phyloP scores from a whole-genome alignment of 2,888 invertebrate species.

The Coelopa pilipes region DNA sequence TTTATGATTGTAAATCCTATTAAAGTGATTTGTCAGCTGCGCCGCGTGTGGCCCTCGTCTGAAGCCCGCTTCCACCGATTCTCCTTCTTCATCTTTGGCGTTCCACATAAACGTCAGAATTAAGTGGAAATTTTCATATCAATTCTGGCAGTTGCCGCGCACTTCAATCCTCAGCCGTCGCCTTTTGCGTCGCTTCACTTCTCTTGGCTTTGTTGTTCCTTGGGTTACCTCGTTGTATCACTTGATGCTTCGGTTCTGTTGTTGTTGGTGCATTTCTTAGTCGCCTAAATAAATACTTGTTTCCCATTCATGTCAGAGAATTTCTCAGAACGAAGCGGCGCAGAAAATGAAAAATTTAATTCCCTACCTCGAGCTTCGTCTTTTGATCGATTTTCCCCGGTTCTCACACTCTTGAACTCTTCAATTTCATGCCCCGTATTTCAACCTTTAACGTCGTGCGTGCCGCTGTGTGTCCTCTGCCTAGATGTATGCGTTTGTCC shows the following conservation, averaged over 20 bases:
- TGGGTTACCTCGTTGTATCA: neutral
- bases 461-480: no score
- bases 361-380: no score
- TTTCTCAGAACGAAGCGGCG: neutral
- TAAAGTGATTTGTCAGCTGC: conserved; percentile 52
- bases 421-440: no score
- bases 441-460: no score
- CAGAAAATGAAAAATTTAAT: no score
- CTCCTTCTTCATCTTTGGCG: neutral
- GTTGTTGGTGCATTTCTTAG: neutral
- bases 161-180: no score
- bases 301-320: neutral
- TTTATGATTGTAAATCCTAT: conserved; percentile 29
- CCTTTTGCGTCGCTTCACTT: neutral
- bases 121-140: conserved; percentile 35
- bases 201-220: no score
- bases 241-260: no score
- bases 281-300: neutral
- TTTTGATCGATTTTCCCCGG: no score
- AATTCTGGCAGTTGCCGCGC: neutral
- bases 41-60: conserved; percentile 30
- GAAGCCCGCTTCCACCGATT: neutral
- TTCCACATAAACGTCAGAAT: conserved; percentile 39
- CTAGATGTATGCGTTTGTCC: no score
- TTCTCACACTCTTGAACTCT: no score